Evolutionary conservation across 2,797 vertebrate species (phyloP).

Genomic region (Antennarius maculatus): DNA sequence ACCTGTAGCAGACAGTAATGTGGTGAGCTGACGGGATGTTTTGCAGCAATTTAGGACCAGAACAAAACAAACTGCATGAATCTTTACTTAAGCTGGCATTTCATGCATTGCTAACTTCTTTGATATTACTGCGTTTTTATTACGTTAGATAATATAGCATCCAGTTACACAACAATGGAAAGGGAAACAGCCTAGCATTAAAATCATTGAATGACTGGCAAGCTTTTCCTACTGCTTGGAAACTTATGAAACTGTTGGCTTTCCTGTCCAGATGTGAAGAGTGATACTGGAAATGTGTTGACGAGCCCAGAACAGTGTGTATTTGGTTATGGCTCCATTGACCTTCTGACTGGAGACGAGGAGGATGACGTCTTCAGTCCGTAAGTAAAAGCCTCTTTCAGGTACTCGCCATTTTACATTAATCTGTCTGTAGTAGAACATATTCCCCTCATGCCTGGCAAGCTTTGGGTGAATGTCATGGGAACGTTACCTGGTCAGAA

Average conservation of each 20-base stretch:
- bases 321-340: constrained; percentile 76
- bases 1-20: not conserved
- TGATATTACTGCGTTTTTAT: too few species aligned
- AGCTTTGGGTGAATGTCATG: not conserved
- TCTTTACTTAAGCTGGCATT: too few species aligned
- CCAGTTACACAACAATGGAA: too few species aligned
- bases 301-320: constrained; percentile 81
- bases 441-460: not conserved
- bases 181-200: too few species aligned
- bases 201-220: not conserved
- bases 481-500: too few species aligned
- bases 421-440: not conserved
- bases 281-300: constrained; percentile 43
- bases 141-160: too few species aligned
- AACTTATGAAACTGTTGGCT: not conserved
- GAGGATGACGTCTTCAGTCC: constrained; percentile 79
- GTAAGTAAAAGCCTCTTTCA: constrained; percentile 71
- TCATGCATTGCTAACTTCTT: too few species aligned
- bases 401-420: not conserved
- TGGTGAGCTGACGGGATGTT: constrained; percentile 8
- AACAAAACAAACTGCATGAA: too few species aligned
- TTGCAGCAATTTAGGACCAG: not conserved
- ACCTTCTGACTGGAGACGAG: constrained; percentile 75
- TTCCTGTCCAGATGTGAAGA: constrained; percentile 63
- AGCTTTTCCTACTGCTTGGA: not conserved